A percentile compares a stretch with the other conserved stretches of the same genome.
Evolutionary conservation across 2,888 invertebrate species (phyloP).

Genomic region (Lepetodrilus schrolli): DNA sequence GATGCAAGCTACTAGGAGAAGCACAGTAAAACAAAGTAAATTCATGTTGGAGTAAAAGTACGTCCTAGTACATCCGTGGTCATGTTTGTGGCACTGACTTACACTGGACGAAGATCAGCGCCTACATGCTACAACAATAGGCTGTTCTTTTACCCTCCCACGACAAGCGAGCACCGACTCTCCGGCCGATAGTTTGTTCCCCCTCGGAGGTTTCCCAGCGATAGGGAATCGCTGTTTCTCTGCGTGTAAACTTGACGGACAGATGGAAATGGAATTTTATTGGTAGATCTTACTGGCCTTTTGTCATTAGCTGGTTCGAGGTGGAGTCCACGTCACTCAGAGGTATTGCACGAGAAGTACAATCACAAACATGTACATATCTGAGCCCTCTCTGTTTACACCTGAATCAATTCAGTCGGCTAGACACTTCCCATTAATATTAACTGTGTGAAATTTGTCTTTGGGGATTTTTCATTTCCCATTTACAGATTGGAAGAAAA

Average conservation of each 20-base stretch:
- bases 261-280: slow-evolving; percentile 26
- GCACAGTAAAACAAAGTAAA: slow-evolving; percentile 11
- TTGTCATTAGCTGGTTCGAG: slow-evolving; percentile 1
- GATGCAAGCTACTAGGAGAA: neutral
- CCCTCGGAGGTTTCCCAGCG: neutral
- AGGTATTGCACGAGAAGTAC: neutral
- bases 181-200: neutral
- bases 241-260: slow-evolving; percentile 8
- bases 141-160: slow-evolving; percentile 15
- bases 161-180: neutral
- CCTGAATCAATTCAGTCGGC: neutral
- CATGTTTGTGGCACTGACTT: slow-evolving; percentile 14
- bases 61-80: slow-evolving; percentile 12
- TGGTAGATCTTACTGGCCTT: slow-evolving; percentile 25
- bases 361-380: slow-evolving; percentile 18
- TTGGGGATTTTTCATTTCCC: slow-evolving; percentile 5
- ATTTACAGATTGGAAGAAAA: neutral
- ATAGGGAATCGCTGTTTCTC: slow-evolving; percentile 25
- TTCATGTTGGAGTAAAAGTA: slow-evolving; percentile 22
- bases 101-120: neutral
- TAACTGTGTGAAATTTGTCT: slow-evolving; percentile 9
- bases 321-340: slow-evolving; percentile 5
- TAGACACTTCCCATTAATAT: slow-evolving; percentile 24
- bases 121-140: slow-evolving; percentile 25
- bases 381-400: neutral